Conservation (phyloP, 2,888 invertebrate genomes). For the Hybos culiciformis region DNA sequence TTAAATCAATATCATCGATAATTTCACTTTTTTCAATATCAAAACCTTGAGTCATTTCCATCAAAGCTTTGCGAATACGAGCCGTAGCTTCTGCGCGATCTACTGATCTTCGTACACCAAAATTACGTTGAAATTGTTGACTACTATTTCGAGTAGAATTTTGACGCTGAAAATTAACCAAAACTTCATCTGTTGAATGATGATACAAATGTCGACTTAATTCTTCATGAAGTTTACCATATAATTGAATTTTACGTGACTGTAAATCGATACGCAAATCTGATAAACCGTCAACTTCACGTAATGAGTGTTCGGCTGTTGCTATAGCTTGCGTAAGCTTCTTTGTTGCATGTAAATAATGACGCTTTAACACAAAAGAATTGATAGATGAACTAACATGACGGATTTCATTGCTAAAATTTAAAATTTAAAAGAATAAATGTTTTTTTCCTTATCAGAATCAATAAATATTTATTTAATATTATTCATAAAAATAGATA, state of each 20-base stretch:
- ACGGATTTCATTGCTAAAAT: slow-evolving; percentile 53
- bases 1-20: slow-evolving; percentile 43
- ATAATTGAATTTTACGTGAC: slow-evolving; percentile 44
- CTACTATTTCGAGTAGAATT: slow-evolving; percentile 44
- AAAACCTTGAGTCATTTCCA: slow-evolving; percentile 38
- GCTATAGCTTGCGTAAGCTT: slow-evolving; percentile 57
- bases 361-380: slow-evolving; percentile 51
- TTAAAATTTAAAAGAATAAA: neutral
- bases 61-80: slow-evolving; percentile 40
- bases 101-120: slow-evolving; percentile 42
- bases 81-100: slow-evolving; percentile 40
- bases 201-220: slow-evolving; percentile 58
- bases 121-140: slow-evolving; percentile 45
- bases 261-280: slow-evolving; percentile 66
- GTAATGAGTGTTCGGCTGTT: slow-evolving; percentile 55
- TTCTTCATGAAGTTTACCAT: slow-evolving; percentile 54
- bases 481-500: no score
- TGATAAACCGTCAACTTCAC: slow-evolving; percentile 70
- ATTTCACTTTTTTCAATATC: slow-evolving; percentile 36
- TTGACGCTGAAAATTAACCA: slow-evolving; percentile 41
- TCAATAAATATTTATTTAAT: no score
- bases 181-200: slow-evolving; percentile 41
- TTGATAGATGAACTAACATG: slow-evolving; percentile 58
- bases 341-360: slow-evolving; percentile 76
- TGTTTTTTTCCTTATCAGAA: no score